These are phyloP conservation scores for Artemia sp. DNA, from an alignment of 2,888 invertebrate species.

Conservation along the genomic window DNA sequence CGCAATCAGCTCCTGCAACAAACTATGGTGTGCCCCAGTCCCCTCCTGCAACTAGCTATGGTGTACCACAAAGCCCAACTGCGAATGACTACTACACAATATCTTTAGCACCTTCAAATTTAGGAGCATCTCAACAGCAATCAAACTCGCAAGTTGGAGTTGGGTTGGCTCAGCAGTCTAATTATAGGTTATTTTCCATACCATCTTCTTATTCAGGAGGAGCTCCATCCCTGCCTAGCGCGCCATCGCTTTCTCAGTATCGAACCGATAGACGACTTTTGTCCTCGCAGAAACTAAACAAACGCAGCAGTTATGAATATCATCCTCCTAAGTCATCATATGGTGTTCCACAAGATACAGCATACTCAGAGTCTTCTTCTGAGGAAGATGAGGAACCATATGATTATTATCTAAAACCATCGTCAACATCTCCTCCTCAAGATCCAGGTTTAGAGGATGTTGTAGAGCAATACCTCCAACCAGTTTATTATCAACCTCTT, in stretches of 20 bases:
- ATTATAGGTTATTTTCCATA: too few species aligned
- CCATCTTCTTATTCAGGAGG: too few species aligned
- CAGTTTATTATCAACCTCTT: slow-evolving; percentile 3
- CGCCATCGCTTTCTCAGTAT: too few species aligned
- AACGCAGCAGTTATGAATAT: neutral
- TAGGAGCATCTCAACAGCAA: too few species aligned
- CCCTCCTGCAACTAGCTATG: slow-evolving; percentile 10
- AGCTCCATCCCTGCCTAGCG: too few species aligned
- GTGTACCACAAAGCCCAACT: slow-evolving; percentile 8
- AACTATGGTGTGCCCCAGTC: slow-evolving; percentile 9
- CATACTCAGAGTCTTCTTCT: slow-evolving; percentile 15
- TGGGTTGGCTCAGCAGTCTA: too few species aligned
- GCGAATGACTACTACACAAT: neutral
- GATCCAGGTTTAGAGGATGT: slow-evolving; percentile 14
- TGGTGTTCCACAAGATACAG: slow-evolving; percentile 20
- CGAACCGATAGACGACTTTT: too few species aligned
- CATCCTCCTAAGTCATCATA: slow-evolving; percentile 16
- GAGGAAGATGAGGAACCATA: slow-evolving; percentile 15
- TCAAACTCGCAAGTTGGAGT: too few species aligned
- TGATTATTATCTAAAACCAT: slow-evolving; percentile 13
- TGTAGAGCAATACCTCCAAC: neutral
- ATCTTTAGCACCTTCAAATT: too few species aligned
- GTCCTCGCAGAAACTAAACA: neutral
- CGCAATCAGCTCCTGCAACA: too few species aligned
- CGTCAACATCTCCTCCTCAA: slow-evolving; percentile 16